These are phyloP conservation scores for Brachyhypopomus gauderio DNA, from an alignment of 2,113 vertebrate species.

Conservation along the genomic window DNA sequence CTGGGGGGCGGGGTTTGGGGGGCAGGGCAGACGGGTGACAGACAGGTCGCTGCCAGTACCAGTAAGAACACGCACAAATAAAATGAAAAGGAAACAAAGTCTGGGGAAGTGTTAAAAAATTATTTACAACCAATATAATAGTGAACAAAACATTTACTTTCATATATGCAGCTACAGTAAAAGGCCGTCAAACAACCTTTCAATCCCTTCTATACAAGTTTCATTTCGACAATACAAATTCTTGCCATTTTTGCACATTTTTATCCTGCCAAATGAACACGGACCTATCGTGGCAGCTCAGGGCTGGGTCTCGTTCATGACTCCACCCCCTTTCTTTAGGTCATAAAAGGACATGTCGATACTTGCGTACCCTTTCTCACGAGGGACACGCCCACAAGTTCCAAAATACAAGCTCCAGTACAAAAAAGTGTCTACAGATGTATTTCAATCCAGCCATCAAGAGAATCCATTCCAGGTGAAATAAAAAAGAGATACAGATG, in stretches of 20 bases:
- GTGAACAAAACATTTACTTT: slow-evolving; percentile 81
- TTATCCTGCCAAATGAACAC: slow-evolving; percentile 87
- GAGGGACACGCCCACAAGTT: slow-evolving; percentile 92
- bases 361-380: slow-evolving; percentile 83
- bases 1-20: slow-evolving; percentile 48
- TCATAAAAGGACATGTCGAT: slow-evolving; percentile 73
- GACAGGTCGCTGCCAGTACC: slow-evolving; percentile 62
- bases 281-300: slow-evolving; percentile 89
- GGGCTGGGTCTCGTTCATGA: slow-evolving; percentile 67
- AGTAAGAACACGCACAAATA: slow-evolving; percentile 63
- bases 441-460: slow-evolving; percentile 93
- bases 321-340: slow-evolving; percentile 74
- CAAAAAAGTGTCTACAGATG: slow-evolving; percentile 90
- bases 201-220: slow-evolving; percentile 86
- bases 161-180: slow-evolving; percentile 76
- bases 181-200: slow-evolving; percentile 84
- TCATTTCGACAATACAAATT: slow-evolving; percentile 87
- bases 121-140: slow-evolving; percentile 84
- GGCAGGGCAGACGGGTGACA: slow-evolving; percentile 59
- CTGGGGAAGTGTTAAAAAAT: slow-evolving; percentile 80
- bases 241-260: slow-evolving; percentile 79
- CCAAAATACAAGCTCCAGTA: slow-evolving; percentile 94
- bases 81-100: slow-evolving; percentile 56
- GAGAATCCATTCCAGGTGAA: slow-evolving; percentile 91
- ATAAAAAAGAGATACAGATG: slow-evolving; percentile 91